Evolutionary conservation across 2,888 invertebrate genomes (phyloP), one percentile per base, ranked within the genome.

Genomic region (Antheraea assamensis): DNA sequence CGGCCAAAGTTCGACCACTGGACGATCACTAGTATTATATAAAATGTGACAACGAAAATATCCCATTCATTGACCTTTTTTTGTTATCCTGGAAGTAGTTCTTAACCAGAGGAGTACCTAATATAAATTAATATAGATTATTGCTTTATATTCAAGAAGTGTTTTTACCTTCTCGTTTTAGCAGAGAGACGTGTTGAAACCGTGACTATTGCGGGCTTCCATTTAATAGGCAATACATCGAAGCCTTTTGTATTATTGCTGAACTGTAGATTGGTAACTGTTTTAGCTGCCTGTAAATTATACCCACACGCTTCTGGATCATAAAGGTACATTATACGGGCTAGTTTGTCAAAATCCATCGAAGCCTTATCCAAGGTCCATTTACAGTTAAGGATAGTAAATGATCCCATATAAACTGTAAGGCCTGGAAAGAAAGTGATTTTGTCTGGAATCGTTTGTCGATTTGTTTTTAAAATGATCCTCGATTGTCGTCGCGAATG

Each of bases 261-360:
- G 3, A 92, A 83, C 1, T 78, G 76, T 1, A 92, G 73, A 58
- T 87, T 86, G 1, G 76, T 74, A 2, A 89, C 79, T 1, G 81
- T 73, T 4, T 81, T 83, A 0, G 80, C 75, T 0, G 77, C 76
- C 2, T 77, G 73, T 2, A 86, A 73, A 2, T 80, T 78, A 70
- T 85, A 80, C 0, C 86, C 87, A 58, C 93, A 93, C 0, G 87
- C 87, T 0, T 83, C 74, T 1, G 85, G 83, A 71, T 93, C 93
- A 75, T 88, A 93, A 2, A 93, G 80, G 73, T 93, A 93, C 92
- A 92, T 92, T 72, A 93, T 87, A 8, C 92, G 87, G 1, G 81
- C 80, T 3, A 93, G 79, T 74, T 89, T 91, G 76, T 88, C 86
- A 47, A 79, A 86, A 73, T 92, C 92, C 3, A 78, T 64, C 0